Evolutionary conservation across 2,797 vertebrate species (phyloP).

Genomic region (Mycteria americana): DNA sequence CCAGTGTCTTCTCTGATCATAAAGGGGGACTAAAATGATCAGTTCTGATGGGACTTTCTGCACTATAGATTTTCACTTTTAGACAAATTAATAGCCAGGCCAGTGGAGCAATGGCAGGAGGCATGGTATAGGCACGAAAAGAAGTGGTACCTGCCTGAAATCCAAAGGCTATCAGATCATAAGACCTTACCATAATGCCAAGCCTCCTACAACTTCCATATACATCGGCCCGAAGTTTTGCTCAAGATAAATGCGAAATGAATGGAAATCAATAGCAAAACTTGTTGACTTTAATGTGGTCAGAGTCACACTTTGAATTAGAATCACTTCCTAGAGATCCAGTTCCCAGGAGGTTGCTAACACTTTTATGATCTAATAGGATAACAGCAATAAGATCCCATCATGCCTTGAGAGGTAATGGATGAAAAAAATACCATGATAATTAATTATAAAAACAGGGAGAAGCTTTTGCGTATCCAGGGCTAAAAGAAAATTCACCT

Average conservation of each 20-base stretch:
- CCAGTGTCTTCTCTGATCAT: background rate
- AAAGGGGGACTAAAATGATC: background rate
- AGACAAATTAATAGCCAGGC: background rate
- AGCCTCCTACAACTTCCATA: background rate
- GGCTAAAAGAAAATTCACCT: background rate
- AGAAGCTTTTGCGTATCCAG: background rate
- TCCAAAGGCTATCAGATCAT: background rate
- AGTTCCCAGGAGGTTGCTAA: background rate
- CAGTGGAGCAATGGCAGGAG: background rate
- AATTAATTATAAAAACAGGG: background rate
- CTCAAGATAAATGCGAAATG: background rate
- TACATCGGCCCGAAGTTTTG: background rate
- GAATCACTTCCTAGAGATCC: background rate
- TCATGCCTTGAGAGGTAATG: background rate
- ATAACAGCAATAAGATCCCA: background rate
- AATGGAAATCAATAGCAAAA: background rate
- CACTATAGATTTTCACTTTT: background rate
- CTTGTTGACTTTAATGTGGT: background rate
- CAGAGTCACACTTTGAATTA: background rate
- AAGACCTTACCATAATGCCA: background rate
- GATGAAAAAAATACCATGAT: background rate
- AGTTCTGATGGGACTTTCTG: background rate
- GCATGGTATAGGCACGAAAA: background rate
- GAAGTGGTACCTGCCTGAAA: background rate
- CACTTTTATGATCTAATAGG: background rate